Conservation (phyloP, 2,797 vertebrate genomes). For the Enteromius treurensis region DNA sequence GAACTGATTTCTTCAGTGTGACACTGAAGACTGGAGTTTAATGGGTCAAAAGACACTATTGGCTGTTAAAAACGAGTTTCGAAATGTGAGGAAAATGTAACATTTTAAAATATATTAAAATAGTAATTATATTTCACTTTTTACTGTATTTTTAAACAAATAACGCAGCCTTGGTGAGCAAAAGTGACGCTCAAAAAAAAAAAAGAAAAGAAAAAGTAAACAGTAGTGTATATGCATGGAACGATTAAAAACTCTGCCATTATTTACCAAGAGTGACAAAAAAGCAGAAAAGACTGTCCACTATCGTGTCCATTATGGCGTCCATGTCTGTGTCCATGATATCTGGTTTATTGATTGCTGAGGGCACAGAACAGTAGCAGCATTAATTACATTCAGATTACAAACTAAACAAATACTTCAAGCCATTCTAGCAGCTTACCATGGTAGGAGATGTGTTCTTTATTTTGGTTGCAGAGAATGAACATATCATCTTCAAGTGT, state of each 20-base stretch:
- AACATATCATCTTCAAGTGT: slow-evolving; percentile 99
- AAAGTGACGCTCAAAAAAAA: background rate
- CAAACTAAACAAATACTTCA: background rate
- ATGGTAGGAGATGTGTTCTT: slow-evolving; percentile 94
- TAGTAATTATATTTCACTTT: background rate
- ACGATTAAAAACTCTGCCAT: background rate
- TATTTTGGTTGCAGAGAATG: slow-evolving; percentile 94
- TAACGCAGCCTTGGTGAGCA: background rate
- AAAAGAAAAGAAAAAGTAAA: background rate
- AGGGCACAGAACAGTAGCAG: slow-evolving; percentile 9
- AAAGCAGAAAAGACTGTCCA: slow-evolving; percentile 98
- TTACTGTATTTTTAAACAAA: background rate
- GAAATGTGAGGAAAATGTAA: background rate
- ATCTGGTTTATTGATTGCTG: slow-evolving; percentile 93
- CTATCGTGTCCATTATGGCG: slow-evolving; percentile 96
- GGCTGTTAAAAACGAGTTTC: background rate
- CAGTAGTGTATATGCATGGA: background rate
- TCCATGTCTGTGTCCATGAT: slow-evolving; percentile 98
- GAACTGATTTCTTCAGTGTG: background rate
- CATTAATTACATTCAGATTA: slow-evolving; percentile 19
- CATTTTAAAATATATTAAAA: background rate
- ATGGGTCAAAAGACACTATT: background rate
- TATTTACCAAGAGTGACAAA: slow-evolving; percentile 96
- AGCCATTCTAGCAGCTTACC: slow-evolving; percentile 73
- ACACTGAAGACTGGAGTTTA: background rate